phyloP scores from a whole-genome alignment of 23 tunicate genomes.

The Ciona savignyi region DNA sequence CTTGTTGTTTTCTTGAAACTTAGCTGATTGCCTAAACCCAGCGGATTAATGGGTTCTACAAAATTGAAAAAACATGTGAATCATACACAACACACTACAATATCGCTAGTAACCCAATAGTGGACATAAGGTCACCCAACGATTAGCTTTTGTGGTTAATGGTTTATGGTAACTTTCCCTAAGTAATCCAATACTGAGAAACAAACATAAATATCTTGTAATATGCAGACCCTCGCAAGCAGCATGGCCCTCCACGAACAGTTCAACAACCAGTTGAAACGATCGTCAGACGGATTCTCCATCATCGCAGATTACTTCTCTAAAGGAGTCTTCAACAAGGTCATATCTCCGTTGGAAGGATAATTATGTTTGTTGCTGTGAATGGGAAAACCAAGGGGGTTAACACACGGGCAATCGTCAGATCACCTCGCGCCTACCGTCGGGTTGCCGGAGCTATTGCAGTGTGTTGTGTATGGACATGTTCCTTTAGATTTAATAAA shows the following conservation, averaged over 20 bases:
- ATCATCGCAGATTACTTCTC: constrained; percentile 76
- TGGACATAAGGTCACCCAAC: no score
- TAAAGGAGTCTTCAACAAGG: constrained; percentile 76
- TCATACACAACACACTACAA: no score
- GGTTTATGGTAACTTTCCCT: neutral
- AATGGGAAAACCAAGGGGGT: constrained; percentile 36
- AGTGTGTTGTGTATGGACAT: no score
- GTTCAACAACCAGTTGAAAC: constrained; percentile 35
- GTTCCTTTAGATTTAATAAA: neutral
- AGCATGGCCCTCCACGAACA: constrained; percentile 40
- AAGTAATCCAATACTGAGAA: neutral
- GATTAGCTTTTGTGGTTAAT: no score
- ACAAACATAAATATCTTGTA: neutral
- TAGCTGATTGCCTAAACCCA: no score
- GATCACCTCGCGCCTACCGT: constrained; percentile 22
- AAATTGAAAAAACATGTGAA: no score
- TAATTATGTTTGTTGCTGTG: neutral
- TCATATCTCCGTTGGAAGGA: neutral
- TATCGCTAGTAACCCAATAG: no score
- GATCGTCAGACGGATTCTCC: constrained; percentile 51
- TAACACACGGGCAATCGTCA: constrained; percentile 35
- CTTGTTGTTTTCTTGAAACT: no score
- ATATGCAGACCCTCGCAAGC: constrained; percentile 46
- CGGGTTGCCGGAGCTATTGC: no score
- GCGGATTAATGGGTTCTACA: no score